Evolutionary conservation across 2,888 invertebrate genomes (phyloP), one percentile per base, ranked within the genome.

Genomic region (Dusona sp.): DNA sequence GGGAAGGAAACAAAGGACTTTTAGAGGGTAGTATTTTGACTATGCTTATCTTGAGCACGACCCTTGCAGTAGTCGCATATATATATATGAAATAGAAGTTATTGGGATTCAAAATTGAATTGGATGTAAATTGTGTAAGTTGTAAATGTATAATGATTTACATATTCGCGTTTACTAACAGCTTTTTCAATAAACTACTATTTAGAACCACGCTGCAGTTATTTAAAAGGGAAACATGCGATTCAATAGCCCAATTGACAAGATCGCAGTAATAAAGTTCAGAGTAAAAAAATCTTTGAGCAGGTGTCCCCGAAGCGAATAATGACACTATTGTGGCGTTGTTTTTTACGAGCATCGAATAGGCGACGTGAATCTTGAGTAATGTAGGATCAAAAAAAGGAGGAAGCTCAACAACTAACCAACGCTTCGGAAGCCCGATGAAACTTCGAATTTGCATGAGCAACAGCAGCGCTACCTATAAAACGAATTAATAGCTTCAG

Each of bases 401-500:
- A 70, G 48, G 73, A 83, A 79, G 70, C 79, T 75, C 51, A 72
- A 80, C 75, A 85, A 79, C 79, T 68, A 67, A 83, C 51, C 70
- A 45, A 88, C 80, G 82, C 86, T 88, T 84, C 78, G 83, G 84
- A 88, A 90, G 87, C 88, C 88, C 22, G 48, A n/a, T 42, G 54
- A 22, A 79, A 61, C 70, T 78, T 78, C 80, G 48, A 74, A 86
- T 84, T 83, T 85, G 73, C 83, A 83, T 81, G 84, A 90, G 90
- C 90, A 89, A 88, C 90, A 90, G 90, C 88, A 86, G 88, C 88
- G 85, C 86, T 88, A 80, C 87, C 91, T 89, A 88, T 90, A 90
- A 90, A 90, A 90, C 83, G 90, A 88, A 90, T 91, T 90, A 91
- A 91, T 91, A 88, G 89, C 89, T 82, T 85, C 42, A 80, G 85